A percentile compares a stretch with the other conserved stretches of the same genome.
These are phyloP conservation scores for Drosophila pachea DNA, from an alignment of 1,140 invertebrate genomes.

Conservation along the genomic window DNA sequence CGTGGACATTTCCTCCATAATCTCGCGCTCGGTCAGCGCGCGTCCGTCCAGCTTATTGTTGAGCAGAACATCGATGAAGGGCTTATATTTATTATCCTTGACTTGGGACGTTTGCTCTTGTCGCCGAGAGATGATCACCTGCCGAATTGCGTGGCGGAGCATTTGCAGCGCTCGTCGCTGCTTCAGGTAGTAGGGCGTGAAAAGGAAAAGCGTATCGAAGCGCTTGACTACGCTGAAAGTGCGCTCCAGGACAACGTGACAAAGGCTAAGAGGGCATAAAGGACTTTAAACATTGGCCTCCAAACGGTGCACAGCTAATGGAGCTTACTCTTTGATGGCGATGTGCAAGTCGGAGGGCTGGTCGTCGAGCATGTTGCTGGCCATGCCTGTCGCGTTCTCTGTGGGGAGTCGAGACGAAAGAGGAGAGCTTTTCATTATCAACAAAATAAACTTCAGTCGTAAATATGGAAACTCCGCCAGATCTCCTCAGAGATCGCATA, in stretches of 20 bases:
- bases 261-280: conserved; percentile 40
- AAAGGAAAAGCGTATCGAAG: conserved; percentile 68
- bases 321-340: conserved; percentile 66
- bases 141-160: conserved; percentile 48
- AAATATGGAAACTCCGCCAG: too few species aligned
- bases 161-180: conserved; percentile 54
- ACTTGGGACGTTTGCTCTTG: conserved; percentile 25
- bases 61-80: conserved; percentile 67
- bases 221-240: conserved; percentile 76
- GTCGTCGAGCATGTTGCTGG: conserved; percentile 59
- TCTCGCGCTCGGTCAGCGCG: conserved; percentile 83
- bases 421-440: too few species aligned
- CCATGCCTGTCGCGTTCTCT: conserved; percentile 70
- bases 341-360: conserved; percentile 63
- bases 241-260: conserved; percentile 68
- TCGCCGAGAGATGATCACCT: conserved; percentile 60
- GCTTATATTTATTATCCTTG: conserved; percentile 16
- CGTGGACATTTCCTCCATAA: conserved; percentile 85
- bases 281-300: not conserved
- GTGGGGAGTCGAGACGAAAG: too few species aligned
- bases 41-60: conserved; percentile 80
- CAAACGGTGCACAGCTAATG: not conserved
- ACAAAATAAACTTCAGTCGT: too few species aligned
- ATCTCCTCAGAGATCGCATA: too few species aligned
- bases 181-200: conserved; percentile 69